phyloP scores from a whole-genome alignment of 2,113 vertebrate species.

The Noturus placidus region DNA sequence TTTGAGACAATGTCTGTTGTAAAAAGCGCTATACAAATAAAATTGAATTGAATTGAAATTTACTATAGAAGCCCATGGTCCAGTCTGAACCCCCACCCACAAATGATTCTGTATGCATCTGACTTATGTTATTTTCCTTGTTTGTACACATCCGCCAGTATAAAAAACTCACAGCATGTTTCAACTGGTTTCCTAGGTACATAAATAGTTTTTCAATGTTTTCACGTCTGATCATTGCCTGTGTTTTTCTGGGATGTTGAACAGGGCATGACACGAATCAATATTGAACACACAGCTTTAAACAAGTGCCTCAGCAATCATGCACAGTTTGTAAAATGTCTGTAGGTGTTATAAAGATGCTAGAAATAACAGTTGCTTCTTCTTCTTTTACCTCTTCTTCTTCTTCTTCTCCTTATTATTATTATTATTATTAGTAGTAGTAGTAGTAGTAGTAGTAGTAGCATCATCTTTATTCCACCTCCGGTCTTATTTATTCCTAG shows the following conservation, averaged over 20 bases:
- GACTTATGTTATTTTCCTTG: neutral
- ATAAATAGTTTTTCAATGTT: neutral
- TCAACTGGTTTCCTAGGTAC: neutral
- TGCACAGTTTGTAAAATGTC: neutral
- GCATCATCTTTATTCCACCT: neutral
- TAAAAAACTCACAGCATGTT: neutral
- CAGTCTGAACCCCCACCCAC: no score
- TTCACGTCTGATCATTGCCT: neutral
- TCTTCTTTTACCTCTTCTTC: neutral
- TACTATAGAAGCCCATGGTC: neutral
- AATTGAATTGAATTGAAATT: no score
- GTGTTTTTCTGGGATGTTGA: neutral
- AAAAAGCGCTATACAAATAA: no score
- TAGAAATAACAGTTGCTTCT: neutral
- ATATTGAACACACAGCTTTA: neutral
- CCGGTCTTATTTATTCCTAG: neutral
- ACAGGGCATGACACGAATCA: no score
- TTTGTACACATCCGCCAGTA: neutral
- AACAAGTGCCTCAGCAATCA: neutral
- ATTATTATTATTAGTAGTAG: neutral
- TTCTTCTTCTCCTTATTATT: neutral
- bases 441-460: no score
- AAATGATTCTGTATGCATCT: neutral
- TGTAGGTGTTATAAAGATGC: neutral
- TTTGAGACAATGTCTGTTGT: no score